phyloP scores from a whole-genome alignment of 2,113 vertebrate genomes.

The Sylvilagus bachmani region DNA sequence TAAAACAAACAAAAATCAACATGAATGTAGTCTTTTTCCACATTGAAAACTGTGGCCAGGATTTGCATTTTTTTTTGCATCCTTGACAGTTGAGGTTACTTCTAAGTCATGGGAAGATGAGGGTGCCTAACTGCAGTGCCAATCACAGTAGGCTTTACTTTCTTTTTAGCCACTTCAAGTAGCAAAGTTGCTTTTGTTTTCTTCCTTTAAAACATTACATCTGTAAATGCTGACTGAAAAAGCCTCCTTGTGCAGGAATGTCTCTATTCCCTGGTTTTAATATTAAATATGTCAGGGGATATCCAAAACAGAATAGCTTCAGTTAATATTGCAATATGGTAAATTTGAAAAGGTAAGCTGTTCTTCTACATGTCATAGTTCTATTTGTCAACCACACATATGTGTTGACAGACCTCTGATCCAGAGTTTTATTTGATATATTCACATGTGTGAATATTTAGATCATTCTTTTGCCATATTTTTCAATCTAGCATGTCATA shows the following conservation, averaged over 20 bases:
- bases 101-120: not conserved
- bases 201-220: not conserved
- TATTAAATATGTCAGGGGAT: slow-evolving; percentile 12
- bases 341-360: not conserved
- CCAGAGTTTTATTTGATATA: slow-evolving; percentile 72
- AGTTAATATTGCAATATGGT: not conserved
- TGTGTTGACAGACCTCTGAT: not conserved
- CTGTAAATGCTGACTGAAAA: not conserved
- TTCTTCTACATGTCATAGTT: not conserved
- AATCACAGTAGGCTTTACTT: not conserved
- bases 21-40: not conserved
- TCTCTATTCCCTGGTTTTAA: not conserved
- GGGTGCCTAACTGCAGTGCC: not conserved
- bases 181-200: not conserved
- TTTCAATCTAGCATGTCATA: slow-evolving; percentile 81
- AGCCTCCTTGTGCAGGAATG: not conserved
- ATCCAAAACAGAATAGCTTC: not conserved
- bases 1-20: not conserved
- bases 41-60: accelerated
- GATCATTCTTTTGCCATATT: slow-evolving; percentile 75
- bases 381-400: slow-evolving; percentile 34
- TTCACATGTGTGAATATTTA: slow-evolving; percentile 70
- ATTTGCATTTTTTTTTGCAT: slow-evolving; percentile 52
- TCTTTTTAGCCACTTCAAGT: not conserved
- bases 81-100: not conserved